Conservation (phyloP, 1,140 invertebrate species). For the Sminthurides bifidus region DNA sequence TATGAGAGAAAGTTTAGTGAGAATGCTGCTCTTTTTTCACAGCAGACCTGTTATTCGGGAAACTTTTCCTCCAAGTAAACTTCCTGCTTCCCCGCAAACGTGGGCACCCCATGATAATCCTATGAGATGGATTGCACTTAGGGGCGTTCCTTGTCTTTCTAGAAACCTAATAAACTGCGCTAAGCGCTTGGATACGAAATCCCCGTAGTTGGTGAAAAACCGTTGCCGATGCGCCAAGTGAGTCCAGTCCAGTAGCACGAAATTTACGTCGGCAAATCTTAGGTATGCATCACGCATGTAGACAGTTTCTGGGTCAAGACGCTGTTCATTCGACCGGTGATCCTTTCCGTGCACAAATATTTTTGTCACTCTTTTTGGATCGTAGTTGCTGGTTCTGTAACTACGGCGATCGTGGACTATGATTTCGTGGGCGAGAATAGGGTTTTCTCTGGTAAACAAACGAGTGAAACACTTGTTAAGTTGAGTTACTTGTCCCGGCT, state of each 20-base stretch:
- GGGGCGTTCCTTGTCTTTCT: slow-evolving; percentile 15
- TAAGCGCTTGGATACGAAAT: slow-evolving; percentile 10
- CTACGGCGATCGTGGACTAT: slow-evolving; percentile 1
- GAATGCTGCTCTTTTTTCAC: not conserved
- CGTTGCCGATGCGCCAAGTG: slow-evolving; percentile 4
- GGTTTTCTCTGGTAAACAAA: slow-evolving; percentile 13
- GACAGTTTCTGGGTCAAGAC: slow-evolving; percentile 10
- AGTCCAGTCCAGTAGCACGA: slow-evolving; percentile 31
- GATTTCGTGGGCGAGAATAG: slow-evolving; percentile 14
- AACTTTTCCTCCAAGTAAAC: not conserved
- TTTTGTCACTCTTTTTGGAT: slow-evolving; percentile 11
- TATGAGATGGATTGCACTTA: slow-evolving; percentile 21
- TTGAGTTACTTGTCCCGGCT: not conserved
- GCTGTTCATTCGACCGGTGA: slow-evolving; percentile 12
- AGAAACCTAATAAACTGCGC: slow-evolving; percentile 20
- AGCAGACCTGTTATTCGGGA: slow-evolving; percentile 17
- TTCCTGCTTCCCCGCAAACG: slow-evolving; percentile 8
- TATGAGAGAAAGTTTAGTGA: not conserved
- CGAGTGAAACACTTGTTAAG: not conserved
- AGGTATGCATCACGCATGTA: slow-evolving; percentile 24
- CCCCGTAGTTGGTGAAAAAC: slow-evolving; percentile 15
- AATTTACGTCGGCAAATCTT: slow-evolving; percentile 27
- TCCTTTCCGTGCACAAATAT: slow-evolving; percentile 15
- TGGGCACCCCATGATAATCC: slow-evolving; percentile 19
- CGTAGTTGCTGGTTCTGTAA: slow-evolving; percentile 3